Percentiles rank a stretch among this genome's conserved stretches.
These are phyloP conservation scores for Scaptomyza graminum DNA, from an alignment of 1,140 invertebrate genomes.

Conservation along the genomic window DNA sequence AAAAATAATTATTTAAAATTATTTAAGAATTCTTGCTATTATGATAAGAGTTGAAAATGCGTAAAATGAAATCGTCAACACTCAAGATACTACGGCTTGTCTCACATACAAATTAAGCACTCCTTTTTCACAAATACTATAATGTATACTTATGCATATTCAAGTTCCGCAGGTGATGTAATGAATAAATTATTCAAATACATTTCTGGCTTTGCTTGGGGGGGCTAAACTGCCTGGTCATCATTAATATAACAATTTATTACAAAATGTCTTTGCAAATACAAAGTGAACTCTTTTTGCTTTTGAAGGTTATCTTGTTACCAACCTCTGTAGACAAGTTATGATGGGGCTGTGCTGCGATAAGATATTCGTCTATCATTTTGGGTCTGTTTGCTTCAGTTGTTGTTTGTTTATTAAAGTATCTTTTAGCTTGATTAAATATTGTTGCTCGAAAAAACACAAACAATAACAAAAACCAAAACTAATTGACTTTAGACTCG, in stretches of 20 bases:
- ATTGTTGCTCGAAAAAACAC: conserved; percentile 44
- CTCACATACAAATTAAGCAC: background rate
- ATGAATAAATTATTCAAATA: background rate
- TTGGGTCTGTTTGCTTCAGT: background rate
- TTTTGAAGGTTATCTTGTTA: conserved; percentile 39
- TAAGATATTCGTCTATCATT: conserved; percentile 45
- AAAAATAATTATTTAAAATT: too few relatives aligned
- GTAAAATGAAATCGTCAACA: background rate
- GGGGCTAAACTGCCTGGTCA: conserved; percentile 17
- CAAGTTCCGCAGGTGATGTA: background rate
- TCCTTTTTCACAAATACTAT: background rate
- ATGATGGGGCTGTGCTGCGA: conserved; percentile 29
- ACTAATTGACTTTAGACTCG: conserved; percentile 4
- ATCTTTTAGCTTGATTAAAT: conserved; percentile 71
- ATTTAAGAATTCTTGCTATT: too few relatives aligned
- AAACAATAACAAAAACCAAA: conserved; percentile 35
- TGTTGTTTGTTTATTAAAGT: conserved; percentile 8
- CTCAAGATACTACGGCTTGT: background rate
- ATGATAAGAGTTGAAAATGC: background rate
- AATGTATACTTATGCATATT: background rate
- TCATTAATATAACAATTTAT: conserved; percentile 16
- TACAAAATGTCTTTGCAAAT: background rate
- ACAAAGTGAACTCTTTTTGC: conserved; percentile 1
- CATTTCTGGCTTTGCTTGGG: background rate
- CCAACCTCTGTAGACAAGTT: conserved; percentile 32